phyloP scores from a whole-genome alignment of 1,140 invertebrate genomes.

The Glomeris maerens region DNA sequence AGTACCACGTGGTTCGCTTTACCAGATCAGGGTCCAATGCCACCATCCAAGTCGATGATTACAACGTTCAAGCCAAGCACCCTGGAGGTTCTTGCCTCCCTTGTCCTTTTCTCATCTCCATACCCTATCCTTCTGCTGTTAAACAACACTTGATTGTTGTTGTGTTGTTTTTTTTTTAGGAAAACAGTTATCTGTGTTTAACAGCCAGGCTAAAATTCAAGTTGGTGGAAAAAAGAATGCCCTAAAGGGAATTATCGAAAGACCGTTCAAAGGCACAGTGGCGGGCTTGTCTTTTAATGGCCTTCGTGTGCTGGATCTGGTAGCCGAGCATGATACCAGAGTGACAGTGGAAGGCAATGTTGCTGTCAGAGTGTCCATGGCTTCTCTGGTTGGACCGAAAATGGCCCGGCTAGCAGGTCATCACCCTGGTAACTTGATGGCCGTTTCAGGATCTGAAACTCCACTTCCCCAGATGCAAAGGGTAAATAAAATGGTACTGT shows the following conservation, averaged over 20 bases:
- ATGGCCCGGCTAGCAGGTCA: conserved; percentile 8
- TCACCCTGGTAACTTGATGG: conserved; percentile 14
- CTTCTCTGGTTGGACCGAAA: conserved; percentile 7
- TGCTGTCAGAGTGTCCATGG: conserved; percentile 12
- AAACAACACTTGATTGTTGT: too few relatives aligned
- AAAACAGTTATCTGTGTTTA: conserved; percentile 75
- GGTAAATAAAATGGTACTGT: conserved; percentile 42
- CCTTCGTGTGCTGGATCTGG: conserved; percentile 64
- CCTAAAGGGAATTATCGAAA: conserved; percentile 48
- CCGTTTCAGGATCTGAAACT: conserved; percentile 26
- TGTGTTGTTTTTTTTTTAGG: conserved; percentile 40
- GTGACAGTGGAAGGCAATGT: conserved; percentile 45
- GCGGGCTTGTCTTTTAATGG: conserved; percentile 79
- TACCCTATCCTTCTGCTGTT: too few relatives aligned
- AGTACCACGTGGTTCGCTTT: conserved; percentile 83
- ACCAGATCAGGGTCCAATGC: conserved; percentile 74
- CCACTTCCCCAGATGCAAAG: conserved; percentile 64
- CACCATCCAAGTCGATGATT: conserved; percentile 81
- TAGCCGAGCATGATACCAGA: conserved; percentile 58
- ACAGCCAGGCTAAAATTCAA: conserved; percentile 75
- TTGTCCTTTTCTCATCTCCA: too few relatives aligned
- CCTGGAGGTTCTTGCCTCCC: too few relatives aligned
- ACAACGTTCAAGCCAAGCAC: conserved; percentile 63
- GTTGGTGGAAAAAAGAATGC: conserved; percentile 71
- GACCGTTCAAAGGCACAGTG: conserved; percentile 66